Percentiles rank a stretch among this genome's conserved stretches.
These are phyloP conservation scores for Diabrotica virgifera DNA, from an alignment of 1,140 invertebrate species.

Conservation along the genomic window DNA sequence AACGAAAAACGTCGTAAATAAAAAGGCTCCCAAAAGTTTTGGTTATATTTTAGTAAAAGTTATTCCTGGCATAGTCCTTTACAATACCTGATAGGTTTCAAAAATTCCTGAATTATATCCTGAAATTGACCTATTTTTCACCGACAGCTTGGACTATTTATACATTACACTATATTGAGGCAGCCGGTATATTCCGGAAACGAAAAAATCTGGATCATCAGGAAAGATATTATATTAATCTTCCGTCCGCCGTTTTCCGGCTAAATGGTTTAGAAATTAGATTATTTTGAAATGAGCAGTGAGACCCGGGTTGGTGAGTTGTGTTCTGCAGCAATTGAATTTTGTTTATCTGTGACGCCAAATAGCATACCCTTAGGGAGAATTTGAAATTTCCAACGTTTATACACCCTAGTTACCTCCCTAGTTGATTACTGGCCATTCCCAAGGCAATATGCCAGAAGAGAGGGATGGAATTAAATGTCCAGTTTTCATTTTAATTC, in stretches of 20 bases:
- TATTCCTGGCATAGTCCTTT: no score
- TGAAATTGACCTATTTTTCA: no score
- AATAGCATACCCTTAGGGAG: neutral
- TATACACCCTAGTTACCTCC: neutral
- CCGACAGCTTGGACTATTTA: no score
- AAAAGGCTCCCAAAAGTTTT: no score
- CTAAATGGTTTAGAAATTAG: neutral
- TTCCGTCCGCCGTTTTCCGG: neutral
- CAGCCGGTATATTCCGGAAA: no score
- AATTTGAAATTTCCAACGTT: conserved; percentile 1
- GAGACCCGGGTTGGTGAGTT: neutral
- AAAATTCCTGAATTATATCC: no score
- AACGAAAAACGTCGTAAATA: no score
- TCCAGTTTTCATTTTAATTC: neutral
- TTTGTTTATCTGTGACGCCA: neutral
- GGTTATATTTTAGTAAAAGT: no score
- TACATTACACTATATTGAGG: no score
- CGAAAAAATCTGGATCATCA: no score
- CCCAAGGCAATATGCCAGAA: conserved; percentile 1
- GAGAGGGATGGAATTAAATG: neutral
- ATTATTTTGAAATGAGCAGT: neutral
- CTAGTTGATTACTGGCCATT: neutral
- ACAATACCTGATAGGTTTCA: no score
- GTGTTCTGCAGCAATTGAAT: neutral
- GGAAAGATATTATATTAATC: no score